Conservation (phyloP, 2,888 invertebrate genomes). For the Thera obeliscata region DNA sequence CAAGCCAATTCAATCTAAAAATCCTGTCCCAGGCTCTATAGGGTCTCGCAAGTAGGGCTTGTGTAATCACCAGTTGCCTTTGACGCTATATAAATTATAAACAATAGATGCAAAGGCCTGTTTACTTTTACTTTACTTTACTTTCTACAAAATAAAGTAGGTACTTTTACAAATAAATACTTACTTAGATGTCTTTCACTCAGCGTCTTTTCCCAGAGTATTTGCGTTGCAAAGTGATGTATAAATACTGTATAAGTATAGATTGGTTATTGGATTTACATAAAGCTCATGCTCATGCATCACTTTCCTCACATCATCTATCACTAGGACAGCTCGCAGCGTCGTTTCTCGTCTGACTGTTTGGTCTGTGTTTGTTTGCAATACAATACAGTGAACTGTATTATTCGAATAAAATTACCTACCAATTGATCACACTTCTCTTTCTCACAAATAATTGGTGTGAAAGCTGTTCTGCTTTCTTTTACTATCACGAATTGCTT, state of each 20-base stretch:
- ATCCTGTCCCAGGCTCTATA: no score
- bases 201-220: conserved; percentile 25
- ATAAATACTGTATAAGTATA: neutral
- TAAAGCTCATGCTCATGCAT: conserved; percentile 45
- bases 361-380: conserved; percentile 7
- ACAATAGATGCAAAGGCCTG: no score
- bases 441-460: neutral
- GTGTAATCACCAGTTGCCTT: no score
- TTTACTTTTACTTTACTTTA: no score
- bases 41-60: no score
- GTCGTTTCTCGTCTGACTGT: conserved; percentile 38
- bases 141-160: no score
- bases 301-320: conserved; percentile 54
- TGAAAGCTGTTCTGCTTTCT: conserved; percentile 12
- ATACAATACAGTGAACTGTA: conserved; percentile 7
- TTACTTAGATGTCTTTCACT: neutral
- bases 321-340: conserved; percentile 46
- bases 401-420: conserved; percentile 5
- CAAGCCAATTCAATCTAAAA: no score
- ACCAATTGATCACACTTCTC: conserved; percentile 12
- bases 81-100: no score
- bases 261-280: conserved; percentile 32
- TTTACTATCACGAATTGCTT: conserved; percentile 7
- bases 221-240: conserved; percentile 4
- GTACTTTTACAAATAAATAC: no score